Conservation (phyloP, 2,888 invertebrate species). For the Deroplatys truncata region DNA sequence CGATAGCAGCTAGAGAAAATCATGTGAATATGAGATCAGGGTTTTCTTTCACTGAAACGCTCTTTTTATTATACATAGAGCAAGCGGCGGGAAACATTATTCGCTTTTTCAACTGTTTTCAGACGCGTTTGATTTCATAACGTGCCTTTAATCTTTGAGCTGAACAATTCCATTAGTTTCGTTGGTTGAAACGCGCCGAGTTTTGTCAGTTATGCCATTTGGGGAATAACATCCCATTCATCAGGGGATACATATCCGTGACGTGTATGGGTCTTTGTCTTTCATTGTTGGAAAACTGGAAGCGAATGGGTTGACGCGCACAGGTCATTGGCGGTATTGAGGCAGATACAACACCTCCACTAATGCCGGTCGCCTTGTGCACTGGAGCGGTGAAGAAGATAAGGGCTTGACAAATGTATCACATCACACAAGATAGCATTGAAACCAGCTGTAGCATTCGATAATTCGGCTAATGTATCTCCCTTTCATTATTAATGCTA, state of each 20-base stretch:
- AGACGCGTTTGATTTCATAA: too few relatives aligned
- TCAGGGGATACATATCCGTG: not conserved
- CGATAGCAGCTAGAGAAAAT: too few relatives aligned
- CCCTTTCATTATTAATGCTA: not conserved
- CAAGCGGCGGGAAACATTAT: too few relatives aligned
- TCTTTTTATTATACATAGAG: too few relatives aligned
- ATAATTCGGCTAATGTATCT: not conserved
- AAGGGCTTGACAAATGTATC: not conserved
- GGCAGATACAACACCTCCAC: too few relatives aligned
- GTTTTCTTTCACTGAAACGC: too few relatives aligned
- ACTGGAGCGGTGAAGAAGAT: not conserved
- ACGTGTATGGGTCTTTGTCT: not conserved
- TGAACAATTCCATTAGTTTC: not conserved
- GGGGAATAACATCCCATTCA: not conserved
- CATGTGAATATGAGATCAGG: too few relatives aligned
- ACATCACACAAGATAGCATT: not conserved
- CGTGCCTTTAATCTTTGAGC: not conserved
- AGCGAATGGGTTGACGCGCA: not conserved
- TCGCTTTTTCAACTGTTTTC: too few relatives aligned
- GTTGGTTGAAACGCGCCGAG: not conserved
- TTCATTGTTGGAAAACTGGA: not conserved
- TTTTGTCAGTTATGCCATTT: not conserved
- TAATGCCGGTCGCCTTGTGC: not conserved
- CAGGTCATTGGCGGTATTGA: not conserved
- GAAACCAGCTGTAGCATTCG: not conserved